Evolutionary conservation across 2,797 vertebrate genomes (phyloP).

Genomic region (Phoxinus dragarum): DNA sequence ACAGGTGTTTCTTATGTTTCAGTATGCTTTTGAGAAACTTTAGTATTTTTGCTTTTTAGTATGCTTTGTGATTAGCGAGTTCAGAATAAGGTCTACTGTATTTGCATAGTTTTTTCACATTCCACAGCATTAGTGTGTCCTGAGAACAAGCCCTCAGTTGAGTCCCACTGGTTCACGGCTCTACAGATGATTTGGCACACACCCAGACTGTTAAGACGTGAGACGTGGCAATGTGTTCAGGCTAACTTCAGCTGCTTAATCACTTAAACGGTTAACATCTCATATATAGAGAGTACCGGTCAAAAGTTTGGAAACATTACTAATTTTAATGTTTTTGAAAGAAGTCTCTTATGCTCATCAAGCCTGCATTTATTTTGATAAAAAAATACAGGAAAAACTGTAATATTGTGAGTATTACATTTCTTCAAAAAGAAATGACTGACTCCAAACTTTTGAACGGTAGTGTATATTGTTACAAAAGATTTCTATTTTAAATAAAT

Average conservation of each 20-base stretch:
- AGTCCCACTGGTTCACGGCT: constrained; percentile 21
- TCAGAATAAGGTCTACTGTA: constrained; percentile 18
- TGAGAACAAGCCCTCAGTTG: constrained; percentile 34
- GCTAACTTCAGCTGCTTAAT: constrained; percentile 30
- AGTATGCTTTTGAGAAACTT: constrained; percentile 6
- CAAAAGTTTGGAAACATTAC: too few relatives aligned
- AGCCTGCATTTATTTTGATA: too few relatives aligned
- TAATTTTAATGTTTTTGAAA: too few relatives aligned
- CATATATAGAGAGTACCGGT: too few relatives aligned
- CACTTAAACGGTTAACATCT: background rate
- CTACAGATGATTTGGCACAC: constrained; percentile 23
- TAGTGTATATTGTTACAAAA: too few relatives aligned
- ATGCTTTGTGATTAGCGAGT: constrained; percentile 11
- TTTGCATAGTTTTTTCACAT: constrained; percentile 19
- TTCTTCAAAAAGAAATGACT: too few relatives aligned
- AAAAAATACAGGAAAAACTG: too few relatives aligned
- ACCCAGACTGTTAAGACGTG: constrained; percentile 25
- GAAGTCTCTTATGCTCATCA: too few relatives aligned
- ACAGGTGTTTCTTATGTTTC: background rate
- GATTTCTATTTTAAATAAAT: too few relatives aligned
- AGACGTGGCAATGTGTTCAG: constrained; percentile 23
- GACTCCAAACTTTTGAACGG: too few relatives aligned
- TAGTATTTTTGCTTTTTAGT: background rate
- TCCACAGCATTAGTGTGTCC: constrained; percentile 39
- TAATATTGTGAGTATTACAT: too few relatives aligned